phyloP scores from a whole-genome alignment of 2,797 vertebrate species.

The Danio aesculapii region DNA sequence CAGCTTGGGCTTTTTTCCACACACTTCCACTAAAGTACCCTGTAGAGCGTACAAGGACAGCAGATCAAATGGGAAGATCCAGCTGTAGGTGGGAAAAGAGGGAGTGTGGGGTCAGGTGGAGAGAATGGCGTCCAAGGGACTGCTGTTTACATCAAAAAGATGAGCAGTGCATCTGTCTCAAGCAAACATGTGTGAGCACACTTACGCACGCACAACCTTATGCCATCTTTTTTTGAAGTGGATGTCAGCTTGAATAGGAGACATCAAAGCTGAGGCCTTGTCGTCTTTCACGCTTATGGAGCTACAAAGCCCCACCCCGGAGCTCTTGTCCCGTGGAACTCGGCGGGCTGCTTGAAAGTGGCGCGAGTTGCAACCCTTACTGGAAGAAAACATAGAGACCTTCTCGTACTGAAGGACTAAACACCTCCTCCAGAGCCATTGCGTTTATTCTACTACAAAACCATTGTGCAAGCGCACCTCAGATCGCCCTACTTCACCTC shows the following conservation, averaged over 20 bases:
- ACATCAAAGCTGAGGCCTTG: conserved; percentile 87
- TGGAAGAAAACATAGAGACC: conserved; percentile 69
- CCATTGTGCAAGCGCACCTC: conserved; percentile 50
- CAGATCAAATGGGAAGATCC: conserved; percentile 57
- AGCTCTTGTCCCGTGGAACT: conserved; percentile 62
- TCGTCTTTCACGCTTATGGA: conserved; percentile 79
- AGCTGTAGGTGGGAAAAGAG: conserved; percentile 51
- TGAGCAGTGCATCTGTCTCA: conserved; percentile 60
- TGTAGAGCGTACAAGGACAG: conserved; percentile 40
- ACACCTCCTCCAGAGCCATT: conserved; percentile 49
- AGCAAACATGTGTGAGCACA: conserved; percentile 46
- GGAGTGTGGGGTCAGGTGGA: conserved; percentile 43
- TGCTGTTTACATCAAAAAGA: conserved; percentile 79
- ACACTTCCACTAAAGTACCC: conserved; percentile 65
- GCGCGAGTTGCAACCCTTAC: conserved; percentile 50
- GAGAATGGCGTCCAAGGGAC: conserved; percentile 54
- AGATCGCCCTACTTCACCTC: conserved; percentile 14
- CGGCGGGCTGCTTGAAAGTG: conserved; percentile 76
- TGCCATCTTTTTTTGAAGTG: conserved; percentile 74
- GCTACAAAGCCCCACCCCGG: conserved; percentile 41
- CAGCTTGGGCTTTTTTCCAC: conserved; percentile 64
- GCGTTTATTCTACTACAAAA: conserved; percentile 40
- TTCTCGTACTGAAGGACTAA: conserved; percentile 70
- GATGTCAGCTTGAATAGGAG: conserved; percentile 82
- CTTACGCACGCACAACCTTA: conserved; percentile 50